phyloP scores from a whole-genome alignment of 2,888 invertebrate species.

The Nesidiocoris tenuis region DNA sequence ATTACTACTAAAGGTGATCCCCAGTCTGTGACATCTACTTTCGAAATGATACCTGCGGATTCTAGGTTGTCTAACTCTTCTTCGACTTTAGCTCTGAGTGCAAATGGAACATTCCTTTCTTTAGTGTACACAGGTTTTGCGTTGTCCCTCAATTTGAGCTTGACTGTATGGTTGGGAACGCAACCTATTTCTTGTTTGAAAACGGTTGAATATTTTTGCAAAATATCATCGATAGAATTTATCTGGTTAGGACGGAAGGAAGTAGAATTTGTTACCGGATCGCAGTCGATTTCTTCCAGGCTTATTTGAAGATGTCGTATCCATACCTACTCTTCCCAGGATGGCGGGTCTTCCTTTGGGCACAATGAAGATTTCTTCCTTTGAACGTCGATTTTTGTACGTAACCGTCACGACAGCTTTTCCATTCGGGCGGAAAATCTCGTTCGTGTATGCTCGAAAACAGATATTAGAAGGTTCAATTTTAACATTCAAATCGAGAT shows the following conservation, averaged over 20 bases:
- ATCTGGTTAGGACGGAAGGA: no score
- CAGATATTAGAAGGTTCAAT: not conserved
- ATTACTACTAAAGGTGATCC: constrained; percentile 2
- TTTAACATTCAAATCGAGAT: not conserved
- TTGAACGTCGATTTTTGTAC: not conserved
- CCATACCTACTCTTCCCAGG: not conserved
- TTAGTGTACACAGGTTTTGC: constrained; percentile 31
- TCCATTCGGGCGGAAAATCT: not conserved
- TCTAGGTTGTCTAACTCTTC: constrained; percentile 35
- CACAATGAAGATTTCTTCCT: not conserved
- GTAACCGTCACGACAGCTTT: not conserved
- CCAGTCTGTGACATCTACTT: constrained; percentile 35
- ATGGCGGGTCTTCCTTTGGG: not conserved
- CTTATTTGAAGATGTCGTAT: not conserved
- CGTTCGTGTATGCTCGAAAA: not conserved
- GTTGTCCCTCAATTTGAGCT: constrained; percentile 27
- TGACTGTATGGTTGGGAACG: constrained; percentile 18
- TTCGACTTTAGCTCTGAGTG: constrained; percentile 25
- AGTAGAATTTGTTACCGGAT: no score
- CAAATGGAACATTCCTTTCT: constrained; percentile 33
- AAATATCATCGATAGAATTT: not conserved
- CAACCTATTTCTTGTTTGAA: not conserved
- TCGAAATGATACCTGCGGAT: constrained; percentile 36
- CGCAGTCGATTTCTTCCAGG: not conserved
- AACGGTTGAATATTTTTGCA: not conserved